Base-by-base conservation (phyloP, 2,113 vertebrate species). In the Lutjanus erythropterus region DNA sequence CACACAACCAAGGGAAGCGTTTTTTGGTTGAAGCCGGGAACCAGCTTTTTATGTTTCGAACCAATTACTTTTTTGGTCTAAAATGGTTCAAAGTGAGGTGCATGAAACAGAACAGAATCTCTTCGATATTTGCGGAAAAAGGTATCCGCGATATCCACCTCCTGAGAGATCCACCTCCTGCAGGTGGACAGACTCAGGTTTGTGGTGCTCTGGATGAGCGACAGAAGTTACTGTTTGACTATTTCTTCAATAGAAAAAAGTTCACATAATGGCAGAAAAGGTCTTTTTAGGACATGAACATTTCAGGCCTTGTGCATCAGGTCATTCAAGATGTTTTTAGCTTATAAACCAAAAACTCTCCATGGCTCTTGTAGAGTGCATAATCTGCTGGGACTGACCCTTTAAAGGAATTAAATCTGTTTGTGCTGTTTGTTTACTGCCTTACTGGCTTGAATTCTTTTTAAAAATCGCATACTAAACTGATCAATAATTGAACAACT, bases 381-480 rank as follows among this genome's bases (percentile, higher is more conserved):
- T 56, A 14, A 14, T 9, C 62, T 46, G 9, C 12, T 31, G 44
- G 15, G 41, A 58, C 46, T 14, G 27, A 59, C 12, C 18, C 37
- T 58, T 42, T n/a, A 27, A 44, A 15, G 18, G 2, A n/a, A n/a
- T n/a, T n/a, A n/a, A n/a, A n/a, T n/a, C n/a, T n/a, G n/a, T n/a
- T n/a, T n/a, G n/a, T n/a, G n/a, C n/a, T n/a, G n/a, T 59, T 70
- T 55, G 39, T 61, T 68, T 33, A 23, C 44, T n/a, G 21, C 31
- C 49, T 39, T 14, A 15, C 10, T 21, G 21, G 39, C 41, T 60
- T 49, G 10, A 42, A 31, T 15, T 56, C 18, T 71, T 41, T 71
- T 42, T 27, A 23, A 44, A 77, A 33, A 61, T 49, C 7, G 16
- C 16, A 64, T 11, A 50, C 27, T 18, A 58, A 59, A 27, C 15